Evolutionary conservation across 2,797 vertebrate genomes (phyloP).

Genomic region (Lacerta bilineata): DNA sequence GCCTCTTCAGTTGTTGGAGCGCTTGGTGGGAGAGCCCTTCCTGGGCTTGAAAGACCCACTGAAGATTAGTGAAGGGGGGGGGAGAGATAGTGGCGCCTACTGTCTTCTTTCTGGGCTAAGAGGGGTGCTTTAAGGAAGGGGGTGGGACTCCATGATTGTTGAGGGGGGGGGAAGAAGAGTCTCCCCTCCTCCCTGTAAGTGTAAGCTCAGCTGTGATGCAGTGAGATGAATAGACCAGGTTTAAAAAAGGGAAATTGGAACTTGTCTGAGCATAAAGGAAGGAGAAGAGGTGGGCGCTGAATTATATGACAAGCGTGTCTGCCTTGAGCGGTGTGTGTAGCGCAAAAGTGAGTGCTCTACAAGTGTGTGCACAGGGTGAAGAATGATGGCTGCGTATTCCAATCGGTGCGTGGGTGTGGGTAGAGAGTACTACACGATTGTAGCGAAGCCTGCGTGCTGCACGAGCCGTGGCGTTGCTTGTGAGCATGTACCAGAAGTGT

Average conservation of each 20-base stretch:
- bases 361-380: constrained; percentile 22
- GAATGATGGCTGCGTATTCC: constrained; percentile 54
- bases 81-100: no score
- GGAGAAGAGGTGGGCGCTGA: neutral
- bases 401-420: constrained; percentile 63
- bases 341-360: constrained; percentile 12
- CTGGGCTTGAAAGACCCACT: neutral
- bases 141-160: neutral
- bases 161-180: neutral
- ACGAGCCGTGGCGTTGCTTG: neutral
- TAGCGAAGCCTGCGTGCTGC: constrained; percentile 25
- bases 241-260: neutral
- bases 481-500: neutral
- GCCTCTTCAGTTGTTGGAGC: constrained; percentile 38
- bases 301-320: neutral
- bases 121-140: neutral
- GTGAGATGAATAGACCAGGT: neutral
- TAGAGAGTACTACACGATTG: neutral
- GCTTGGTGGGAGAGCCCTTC: neutral
- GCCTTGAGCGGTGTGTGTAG: constrained; percentile 10
- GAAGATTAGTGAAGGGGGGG: neutral
- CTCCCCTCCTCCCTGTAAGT: neutral
- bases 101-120: neutral
- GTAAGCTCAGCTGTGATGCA: neutral
- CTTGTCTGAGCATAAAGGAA: constrained; percentile 35